These are phyloP conservation scores for Nebria salina DNA, from an alignment of 2,888 invertebrate genomes.

Conservation along the genomic window DNA sequence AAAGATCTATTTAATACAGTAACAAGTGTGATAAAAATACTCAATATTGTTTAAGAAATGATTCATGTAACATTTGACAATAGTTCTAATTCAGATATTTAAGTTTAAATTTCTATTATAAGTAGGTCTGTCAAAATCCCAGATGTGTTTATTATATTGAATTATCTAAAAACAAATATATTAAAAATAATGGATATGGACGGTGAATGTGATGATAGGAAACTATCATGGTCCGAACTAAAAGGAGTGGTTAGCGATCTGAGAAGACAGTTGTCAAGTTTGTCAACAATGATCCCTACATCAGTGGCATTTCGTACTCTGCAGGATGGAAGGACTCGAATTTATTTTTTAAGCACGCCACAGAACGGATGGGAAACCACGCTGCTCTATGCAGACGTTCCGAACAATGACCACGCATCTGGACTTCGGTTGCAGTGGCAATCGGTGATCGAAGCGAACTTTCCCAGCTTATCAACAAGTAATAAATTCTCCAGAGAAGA, in stretches of 20 bases:
- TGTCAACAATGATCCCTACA: slow-evolving; percentile 84
- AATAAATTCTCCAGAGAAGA: slow-evolving; percentile 83
- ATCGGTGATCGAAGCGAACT: slow-evolving; percentile 81
- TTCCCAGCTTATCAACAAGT: slow-evolving; percentile 69
- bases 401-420: slow-evolving; percentile 68
- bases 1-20: slow-evolving; percentile 8
- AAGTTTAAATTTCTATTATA: slow-evolving; percentile 30
- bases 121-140: slow-evolving; percentile 40
- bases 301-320: slow-evolving; percentile 83
- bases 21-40: slow-evolving; percentile 26
- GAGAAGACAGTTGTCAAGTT: slow-evolving; percentile 78
- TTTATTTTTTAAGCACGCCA: slow-evolving; percentile 90
- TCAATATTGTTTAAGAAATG: slow-evolving; percentile 34
- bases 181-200: slow-evolving; percentile 40
- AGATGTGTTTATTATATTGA: slow-evolving; percentile 41
- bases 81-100: slow-evolving; percentile 39
- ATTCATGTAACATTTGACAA: slow-evolving; percentile 19
- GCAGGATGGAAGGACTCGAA: slow-evolving; percentile 80
- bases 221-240: slow-evolving; percentile 80
- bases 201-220: slow-evolving; percentile 48
- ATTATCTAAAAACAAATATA: slow-evolving; percentile 25
- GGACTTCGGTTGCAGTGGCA: slow-evolving; percentile 77
- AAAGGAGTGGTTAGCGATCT: slow-evolving; percentile 83
- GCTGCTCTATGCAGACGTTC: slow-evolving; percentile 85
- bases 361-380: slow-evolving; percentile 92